Evolutionary conservation across 2,888 invertebrate genomes (phyloP), one percentile per base, ranked within the genome.

Genomic region (Epinotia nisella): DNA sequence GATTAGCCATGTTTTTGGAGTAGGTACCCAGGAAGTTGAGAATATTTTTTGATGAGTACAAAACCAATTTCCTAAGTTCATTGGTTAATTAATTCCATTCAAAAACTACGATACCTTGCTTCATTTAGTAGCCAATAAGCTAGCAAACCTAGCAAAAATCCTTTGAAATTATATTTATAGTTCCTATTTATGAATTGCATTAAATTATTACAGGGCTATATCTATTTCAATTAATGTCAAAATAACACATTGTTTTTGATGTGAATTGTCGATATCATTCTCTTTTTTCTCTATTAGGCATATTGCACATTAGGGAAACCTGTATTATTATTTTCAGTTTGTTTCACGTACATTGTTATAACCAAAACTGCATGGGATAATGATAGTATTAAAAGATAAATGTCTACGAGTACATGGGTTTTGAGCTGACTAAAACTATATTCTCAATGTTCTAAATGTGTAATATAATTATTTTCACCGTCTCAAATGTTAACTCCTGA

Each of bases 31-130:
- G 35, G 35, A 7, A 35, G 35, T 9, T 35, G 35, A 35, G 9
- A 35, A 35, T 35, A 35, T 35, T 9, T 35, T 35, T 9, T 9
- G 35, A 21, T 13, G 41, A 41, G 11, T 13, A 13, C 11, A 13
- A 41, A 9, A 7, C 10, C 13, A 21, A 3, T 13, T n/a, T n/a
- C n/a, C n/a, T n/a, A n/a, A 66, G 55, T 5, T n/a, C 21, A 66
- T 35, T 66, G 39, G 55, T 66, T 66, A 41, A 13, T 55, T 55
- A 66, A n/a, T 66, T 15, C 21, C n/a, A n/a, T 15, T 75, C 70
- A 75, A 74, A 76, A 74, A 75, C 59, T 69, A 65, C 74, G 78
- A 81, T 82, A 81, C 81, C 80, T 85, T 85, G 82, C 82, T 82
- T 82, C 66, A 75, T 71, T 76, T 76, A 59, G 7, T 62, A 62